Evolutionary conservation across 2,113 vertebrate species (phyloP).

Genomic region (Platysternon megacephalum): DNA sequence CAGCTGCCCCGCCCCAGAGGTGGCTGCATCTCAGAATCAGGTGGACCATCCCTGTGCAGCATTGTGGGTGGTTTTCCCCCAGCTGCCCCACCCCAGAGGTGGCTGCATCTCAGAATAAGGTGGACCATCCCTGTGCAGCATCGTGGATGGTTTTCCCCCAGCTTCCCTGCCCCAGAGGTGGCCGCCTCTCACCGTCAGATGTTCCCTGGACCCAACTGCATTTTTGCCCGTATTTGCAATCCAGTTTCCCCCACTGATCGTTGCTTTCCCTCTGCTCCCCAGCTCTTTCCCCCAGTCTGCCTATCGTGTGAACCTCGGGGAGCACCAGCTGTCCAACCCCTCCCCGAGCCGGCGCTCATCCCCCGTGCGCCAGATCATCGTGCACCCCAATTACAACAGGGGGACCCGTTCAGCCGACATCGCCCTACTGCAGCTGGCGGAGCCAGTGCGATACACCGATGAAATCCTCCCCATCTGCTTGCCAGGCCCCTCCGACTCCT

Average conservation of each 20-base stretch:
- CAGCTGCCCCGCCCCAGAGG: too few species aligned
- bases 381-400: neutral
- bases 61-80: too few species aligned
- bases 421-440: constrained; percentile 56
- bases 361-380: constrained; percentile 4
- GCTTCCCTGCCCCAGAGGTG: too few species aligned
- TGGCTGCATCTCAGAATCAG: too few species aligned
- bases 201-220: neutral
- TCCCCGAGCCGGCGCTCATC: neutral
- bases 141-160: too few species aligned
- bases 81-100: neutral
- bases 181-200: too few species aligned
- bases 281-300: neutral
- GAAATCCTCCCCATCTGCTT: constrained; percentile 65
- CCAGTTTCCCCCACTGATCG: neutral
- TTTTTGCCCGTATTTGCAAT: neutral
- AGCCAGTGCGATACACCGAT: neutral
- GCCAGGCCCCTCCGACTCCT: neutral
- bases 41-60: too few species aligned
- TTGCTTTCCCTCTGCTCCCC: neutral
- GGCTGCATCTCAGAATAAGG: too few species aligned
- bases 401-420: constrained; percentile 36
- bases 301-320: constrained; percentile 33
- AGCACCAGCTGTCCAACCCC: neutral
- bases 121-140: too few species aligned